Evolutionary conservation across 2,888 invertebrate genomes (phyloP).

Genomic region (Rhamnusium bicolor): DNA sequence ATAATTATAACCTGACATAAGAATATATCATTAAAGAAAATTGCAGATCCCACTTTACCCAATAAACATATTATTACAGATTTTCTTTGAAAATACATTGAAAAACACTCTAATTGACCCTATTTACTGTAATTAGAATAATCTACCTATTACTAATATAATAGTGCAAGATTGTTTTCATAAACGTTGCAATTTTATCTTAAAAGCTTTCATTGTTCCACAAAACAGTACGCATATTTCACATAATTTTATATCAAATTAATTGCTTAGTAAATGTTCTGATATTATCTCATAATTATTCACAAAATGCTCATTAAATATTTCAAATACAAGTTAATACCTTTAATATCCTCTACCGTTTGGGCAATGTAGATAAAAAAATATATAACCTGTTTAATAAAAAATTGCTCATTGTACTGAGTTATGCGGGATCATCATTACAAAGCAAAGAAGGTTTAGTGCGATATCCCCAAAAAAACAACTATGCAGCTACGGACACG

Average conservation of each 20-base stretch:
- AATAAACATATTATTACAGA: no score
- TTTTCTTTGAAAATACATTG: not conserved
- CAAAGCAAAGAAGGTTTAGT: no score
- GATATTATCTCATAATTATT: conserved; percentile 16
- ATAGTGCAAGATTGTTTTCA: conserved; percentile 9
- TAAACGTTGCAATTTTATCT: conserved; percentile 35
- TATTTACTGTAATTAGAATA: not conserved
- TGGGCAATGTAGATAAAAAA: not conserved
- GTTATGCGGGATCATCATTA: no score
- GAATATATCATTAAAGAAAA: no score
- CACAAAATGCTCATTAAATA: not conserved
- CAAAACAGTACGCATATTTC: conserved; percentile 44
- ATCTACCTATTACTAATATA: not conserved
- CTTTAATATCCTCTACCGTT: conserved; percentile 2
- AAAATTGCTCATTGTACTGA: not conserved
- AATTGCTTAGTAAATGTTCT: conserved; percentile 19
- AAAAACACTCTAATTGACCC: not conserved
- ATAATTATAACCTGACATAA: no score
- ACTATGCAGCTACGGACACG: no score
- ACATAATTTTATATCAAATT: conserved; percentile 23
- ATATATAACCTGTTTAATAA: not conserved
- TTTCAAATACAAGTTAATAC: not conserved
- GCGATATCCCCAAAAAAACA: no score
- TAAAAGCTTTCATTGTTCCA: conserved; percentile 41
- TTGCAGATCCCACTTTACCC: no score